Percentiles rank a stretch among this genome's conserved stretches.
Evolutionary conservation across 2,888 invertebrate species (phyloP).

Genomic region (Agrochola litura): DNA sequence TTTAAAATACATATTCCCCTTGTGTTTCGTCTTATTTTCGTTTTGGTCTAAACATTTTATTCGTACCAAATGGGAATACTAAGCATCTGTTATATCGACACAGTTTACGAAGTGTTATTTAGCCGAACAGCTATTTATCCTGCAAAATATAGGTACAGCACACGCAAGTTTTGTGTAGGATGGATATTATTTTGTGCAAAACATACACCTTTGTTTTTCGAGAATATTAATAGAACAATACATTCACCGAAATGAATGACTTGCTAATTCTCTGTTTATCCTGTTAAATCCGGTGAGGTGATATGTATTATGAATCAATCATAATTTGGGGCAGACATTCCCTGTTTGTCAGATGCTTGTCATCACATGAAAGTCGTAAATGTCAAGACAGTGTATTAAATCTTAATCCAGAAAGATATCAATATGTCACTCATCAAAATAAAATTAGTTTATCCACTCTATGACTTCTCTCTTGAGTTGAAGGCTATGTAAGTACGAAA

Average conservation of each 20-base stretch:
- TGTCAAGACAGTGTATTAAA: conserved; percentile 24
- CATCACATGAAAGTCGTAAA: conserved; percentile 38
- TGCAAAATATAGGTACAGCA: conserved; percentile 3
- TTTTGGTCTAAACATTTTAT: conserved; percentile 37
- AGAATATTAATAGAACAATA: conserved; percentile 21
- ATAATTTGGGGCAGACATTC: neutral
- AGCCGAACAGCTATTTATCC: conserved; percentile 5
- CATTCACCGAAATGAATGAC: conserved; percentile 12
- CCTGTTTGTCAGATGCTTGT: conserved; percentile 1
- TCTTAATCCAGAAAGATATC: conserved; percentile 28
- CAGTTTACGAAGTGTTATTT: conserved; percentile 27
- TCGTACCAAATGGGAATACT: conserved; percentile 41
- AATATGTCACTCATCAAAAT: conserved; percentile 28
- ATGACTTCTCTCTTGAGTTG: conserved; percentile 1
- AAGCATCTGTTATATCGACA: conserved; percentile 37
- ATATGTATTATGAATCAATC: conserved; percentile 1
- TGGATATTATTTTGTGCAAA: conserved; percentile 8
- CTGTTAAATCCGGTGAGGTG: neutral
- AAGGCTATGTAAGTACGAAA: neutral
- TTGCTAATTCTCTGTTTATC: conserved; percentile 5
- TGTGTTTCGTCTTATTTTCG: conserved; percentile 58
- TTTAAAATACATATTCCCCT: conserved; percentile 47
- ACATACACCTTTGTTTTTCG: conserved; percentile 38
- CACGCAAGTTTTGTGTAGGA: conserved; percentile 12
- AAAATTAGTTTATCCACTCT: conserved; percentile 3